A percentile compares a stretch with the other conserved stretches of the same genome.
Conservation (phyloP, 2,113 vertebrate genomes). For the Camelus dromedarius region DNA sequence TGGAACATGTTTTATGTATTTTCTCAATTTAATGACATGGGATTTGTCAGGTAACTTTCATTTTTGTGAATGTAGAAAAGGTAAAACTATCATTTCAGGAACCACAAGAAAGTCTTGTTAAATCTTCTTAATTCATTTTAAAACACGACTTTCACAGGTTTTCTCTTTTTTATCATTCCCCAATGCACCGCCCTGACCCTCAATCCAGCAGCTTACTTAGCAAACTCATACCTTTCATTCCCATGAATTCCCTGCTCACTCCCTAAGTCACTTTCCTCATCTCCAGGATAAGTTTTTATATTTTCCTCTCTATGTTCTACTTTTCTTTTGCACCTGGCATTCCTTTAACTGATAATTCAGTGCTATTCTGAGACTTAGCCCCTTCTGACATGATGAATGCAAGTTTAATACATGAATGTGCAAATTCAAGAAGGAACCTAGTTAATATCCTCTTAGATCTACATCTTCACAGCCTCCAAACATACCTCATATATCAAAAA, state of each 20-base stretch:
- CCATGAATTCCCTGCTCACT: background rate
- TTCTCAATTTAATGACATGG: background rate
- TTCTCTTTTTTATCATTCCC: background rate
- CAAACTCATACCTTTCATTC: background rate
- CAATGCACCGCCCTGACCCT: no score
- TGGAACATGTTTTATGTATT: background rate
- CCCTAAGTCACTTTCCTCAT: background rate
- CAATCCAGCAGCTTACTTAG: background rate
- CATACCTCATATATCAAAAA: background rate
- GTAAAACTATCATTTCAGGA: background rate
- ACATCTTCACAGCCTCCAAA: background rate
- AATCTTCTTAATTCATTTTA: background rate
- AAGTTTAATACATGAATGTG: background rate
- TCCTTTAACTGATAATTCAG: slow-evolving; percentile 1
- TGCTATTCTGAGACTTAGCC: background rate
- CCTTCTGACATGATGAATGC: slow-evolving; percentile 1
- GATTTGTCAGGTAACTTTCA: background rate
- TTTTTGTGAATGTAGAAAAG: background rate
- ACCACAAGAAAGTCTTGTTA: background rate
- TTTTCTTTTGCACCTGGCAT: background rate
- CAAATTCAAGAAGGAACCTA: background rate
- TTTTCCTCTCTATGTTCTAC: background rate
- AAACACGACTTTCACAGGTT: background rate
- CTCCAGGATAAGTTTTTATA: background rate
- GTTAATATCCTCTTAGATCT: background rate